Conservation (phyloP, 2,888 invertebrate species). For the Parapristionchus giblindavisi region DNA sequence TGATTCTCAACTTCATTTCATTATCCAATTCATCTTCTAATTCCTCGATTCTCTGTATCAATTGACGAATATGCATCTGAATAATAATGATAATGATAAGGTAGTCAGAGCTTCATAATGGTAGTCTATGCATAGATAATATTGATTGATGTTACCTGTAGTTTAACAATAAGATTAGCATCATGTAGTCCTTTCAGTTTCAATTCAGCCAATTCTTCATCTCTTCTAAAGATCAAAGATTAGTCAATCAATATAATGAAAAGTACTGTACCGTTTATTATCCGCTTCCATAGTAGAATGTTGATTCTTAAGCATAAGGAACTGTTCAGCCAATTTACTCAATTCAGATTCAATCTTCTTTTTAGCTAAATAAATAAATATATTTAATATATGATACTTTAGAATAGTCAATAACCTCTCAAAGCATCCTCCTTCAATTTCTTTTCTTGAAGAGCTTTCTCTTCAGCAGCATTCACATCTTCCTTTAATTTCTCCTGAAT, state of each 20-base stretch:
- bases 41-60: constrained; percentile 91
- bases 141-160: constrained; percentile 79
- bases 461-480: constrained; percentile 80
- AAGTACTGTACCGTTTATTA: constrained; percentile 12
- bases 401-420: constrained; percentile 43
- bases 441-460: constrained; percentile 49
- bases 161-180: constrained; percentile 93
- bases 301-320: constrained; percentile 32
- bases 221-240: constrained; percentile 76
- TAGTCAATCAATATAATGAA: neutral
- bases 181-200: constrained; percentile 91
- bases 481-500: constrained; percentile 95
- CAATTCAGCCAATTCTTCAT: constrained; percentile 94
- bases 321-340: constrained; percentile 29
- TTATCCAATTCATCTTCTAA: constrained; percentile 99
- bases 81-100: constrained; percentile 74
- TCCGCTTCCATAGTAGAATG: constrained; percentile 19
- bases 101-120: no score
- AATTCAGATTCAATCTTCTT: constrained; percentile 33
- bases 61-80: constrained; percentile 98
- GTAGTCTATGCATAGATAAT: neutral
- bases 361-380: constrained; percentile 27
- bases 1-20: constrained; percentile 79
- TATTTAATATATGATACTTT: neutral
- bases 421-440: constrained; percentile 55